These are phyloP conservation scores for Cephonodes hylas DNA, from an alignment of 2,888 invertebrate genomes.

Conservation along the genomic window DNA sequence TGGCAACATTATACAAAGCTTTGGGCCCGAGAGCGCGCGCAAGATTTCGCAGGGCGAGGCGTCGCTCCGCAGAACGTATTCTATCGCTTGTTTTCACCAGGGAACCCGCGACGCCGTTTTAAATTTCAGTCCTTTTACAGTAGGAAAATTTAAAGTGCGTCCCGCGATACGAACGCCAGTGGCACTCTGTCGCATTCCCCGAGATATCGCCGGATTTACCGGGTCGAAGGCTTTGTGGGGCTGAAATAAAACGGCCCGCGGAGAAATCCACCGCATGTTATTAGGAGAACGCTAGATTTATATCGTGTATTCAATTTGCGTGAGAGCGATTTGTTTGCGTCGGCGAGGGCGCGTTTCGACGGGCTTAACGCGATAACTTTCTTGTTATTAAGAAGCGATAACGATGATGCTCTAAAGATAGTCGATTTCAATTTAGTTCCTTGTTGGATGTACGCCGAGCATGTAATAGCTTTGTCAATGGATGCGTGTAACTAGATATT, in stretches of 20 bases:
- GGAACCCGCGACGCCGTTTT: conserved; percentile 55
- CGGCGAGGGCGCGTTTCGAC: conserved; percentile 39
- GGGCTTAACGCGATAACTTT: conserved; percentile 45
- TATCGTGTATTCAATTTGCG: conserved; percentile 77
- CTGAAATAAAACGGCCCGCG: conserved; percentile 74
- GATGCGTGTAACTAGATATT: not conserved
- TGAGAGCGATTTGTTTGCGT: conserved; percentile 67
- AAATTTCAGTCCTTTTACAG: conserved; percentile 67
- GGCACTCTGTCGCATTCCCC: conserved; percentile 70
- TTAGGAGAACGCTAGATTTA: conserved; percentile 73
- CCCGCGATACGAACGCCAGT: conserved; percentile 62
- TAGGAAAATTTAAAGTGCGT: conserved; percentile 71
- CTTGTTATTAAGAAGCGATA: conserved; percentile 48
- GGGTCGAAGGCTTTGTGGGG: conserved; percentile 72
- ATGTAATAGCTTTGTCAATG: conserved; percentile 7
- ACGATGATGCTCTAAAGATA: conserved; percentile 14
- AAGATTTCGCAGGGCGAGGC: conserved; percentile 2
- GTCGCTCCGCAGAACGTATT: conserved; percentile 9
- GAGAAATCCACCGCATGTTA: conserved; percentile 75
- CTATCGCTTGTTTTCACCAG: conserved; percentile 45
- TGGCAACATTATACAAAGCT: conserved; percentile 62
- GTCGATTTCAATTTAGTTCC: conserved; percentile 13
- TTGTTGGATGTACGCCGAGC: not conserved
- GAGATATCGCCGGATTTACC: conserved; percentile 76
- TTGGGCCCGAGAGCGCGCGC: conserved; percentile 25